Evolutionary conservation across 2,113 vertebrate species (phyloP).

Genomic region (Indicator maculatus): DNA sequence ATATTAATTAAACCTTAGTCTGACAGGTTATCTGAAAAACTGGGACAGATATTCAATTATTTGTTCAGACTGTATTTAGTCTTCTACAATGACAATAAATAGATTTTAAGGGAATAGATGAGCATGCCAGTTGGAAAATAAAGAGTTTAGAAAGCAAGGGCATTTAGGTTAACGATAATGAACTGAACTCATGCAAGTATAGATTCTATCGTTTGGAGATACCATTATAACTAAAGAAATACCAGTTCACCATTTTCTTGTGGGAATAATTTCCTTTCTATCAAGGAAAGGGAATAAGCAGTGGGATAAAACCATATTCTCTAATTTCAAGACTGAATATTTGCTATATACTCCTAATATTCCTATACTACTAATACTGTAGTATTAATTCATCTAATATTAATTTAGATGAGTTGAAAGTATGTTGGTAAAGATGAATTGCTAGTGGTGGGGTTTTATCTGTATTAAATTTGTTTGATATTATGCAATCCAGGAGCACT

Average conservation of each 20-base stretch:
- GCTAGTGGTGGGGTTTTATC: background rate
- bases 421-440: background rate
- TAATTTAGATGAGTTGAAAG: background rate
- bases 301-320: background rate
- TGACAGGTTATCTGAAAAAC: background rate
- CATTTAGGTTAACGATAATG: background rate
- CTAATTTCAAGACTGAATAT: background rate
- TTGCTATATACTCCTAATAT: fast-evolving
- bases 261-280: background rate
- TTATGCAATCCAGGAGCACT: background rate
- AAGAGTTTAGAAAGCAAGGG: background rate
- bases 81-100: background rate
- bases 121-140: background rate
- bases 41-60: background rate
- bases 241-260: background rate
- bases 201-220: background rate
- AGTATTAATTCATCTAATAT: background rate
- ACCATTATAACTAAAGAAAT: background rate
- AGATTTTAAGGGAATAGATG: background rate
- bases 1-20: background rate
- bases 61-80: background rate
- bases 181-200: background rate
- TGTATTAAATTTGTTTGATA: background rate
- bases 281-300: background rate
- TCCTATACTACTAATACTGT: too few species aligned